These are phyloP conservation scores for Plectus sambesii DNA, from an alignment of 1,140 invertebrate species.

Conservation along the genomic window DNA sequence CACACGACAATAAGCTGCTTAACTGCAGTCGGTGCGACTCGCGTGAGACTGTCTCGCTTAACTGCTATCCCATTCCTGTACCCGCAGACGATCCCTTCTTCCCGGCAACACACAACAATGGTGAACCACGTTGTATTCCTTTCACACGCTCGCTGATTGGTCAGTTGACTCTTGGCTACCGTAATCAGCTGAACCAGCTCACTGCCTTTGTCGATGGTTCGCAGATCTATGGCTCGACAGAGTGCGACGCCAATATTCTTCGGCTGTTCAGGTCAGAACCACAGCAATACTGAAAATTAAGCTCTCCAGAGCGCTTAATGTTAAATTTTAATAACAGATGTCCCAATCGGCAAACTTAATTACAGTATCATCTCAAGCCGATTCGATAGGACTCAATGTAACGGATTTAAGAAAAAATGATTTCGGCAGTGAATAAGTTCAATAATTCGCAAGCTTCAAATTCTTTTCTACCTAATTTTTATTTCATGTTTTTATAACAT, in stretches of 20 bases:
- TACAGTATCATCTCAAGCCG: too few species aligned
- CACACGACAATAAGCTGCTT: slow-evolving; percentile 41
- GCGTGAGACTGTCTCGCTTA: slow-evolving; percentile 36
- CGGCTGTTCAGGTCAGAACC: slow-evolving; percentile 36
- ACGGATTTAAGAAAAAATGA: too few species aligned
- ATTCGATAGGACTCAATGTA: too few species aligned
- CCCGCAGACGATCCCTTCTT: slow-evolving; percentile 48
- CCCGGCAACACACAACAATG: slow-evolving; percentile 57
- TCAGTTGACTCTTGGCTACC: slow-evolving; percentile 58
- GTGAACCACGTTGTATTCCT: slow-evolving; percentile 71
- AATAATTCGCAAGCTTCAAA: too few species aligned
- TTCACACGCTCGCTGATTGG: slow-evolving; percentile 83
- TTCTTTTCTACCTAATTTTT: too few species aligned
- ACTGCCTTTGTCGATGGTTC: slow-evolving; percentile 51
- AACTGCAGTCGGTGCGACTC: slow-evolving; percentile 44
- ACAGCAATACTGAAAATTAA: too few species aligned
- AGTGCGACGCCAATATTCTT: slow-evolving; percentile 45
- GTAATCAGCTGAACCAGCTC: slow-evolving; percentile 52
- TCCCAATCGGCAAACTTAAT: too few species aligned
- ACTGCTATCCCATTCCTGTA: slow-evolving; percentile 41
- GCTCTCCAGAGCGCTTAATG: too few species aligned
- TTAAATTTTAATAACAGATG: too few species aligned
- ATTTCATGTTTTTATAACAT: too few species aligned
- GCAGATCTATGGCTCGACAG: slow-evolving; percentile 48
- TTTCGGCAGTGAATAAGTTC: too few species aligned